Evolutionary conservation across 1,140 invertebrate species (phyloP), one percentile per base, ranked within the genome.

Genomic region (Lucilia sericata): DNA sequence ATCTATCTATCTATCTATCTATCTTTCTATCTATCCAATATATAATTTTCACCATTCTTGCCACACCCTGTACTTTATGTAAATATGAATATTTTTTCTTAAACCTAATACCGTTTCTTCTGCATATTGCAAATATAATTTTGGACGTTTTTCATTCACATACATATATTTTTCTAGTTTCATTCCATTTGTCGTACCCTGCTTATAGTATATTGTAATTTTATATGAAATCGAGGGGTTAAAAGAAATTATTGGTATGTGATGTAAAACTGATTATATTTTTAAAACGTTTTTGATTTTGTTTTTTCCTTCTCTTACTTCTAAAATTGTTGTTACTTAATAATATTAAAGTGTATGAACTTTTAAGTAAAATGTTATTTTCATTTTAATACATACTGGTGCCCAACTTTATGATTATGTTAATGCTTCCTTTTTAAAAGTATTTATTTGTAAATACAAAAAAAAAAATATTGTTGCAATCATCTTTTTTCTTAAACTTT

Each of bases 181-280:
- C 17, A 55, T 55, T 55, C 12, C 12, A n/a, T 55, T 55, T 55
- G 51, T 55, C 74, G 14, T 42, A 76, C 74, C 12, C 7, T 55
- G 51, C 17, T 55, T 1, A 5, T 55, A 42, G 10, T 42, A 42
- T 55, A 55, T 55, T 55, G 51, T 55, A 55, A 55, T 55, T 55
- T 55, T 55, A 55, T 76, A 17, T 76, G 34, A 12, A 76, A 76
- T 76, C 74, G 30, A 17, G 34, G 36, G 74, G 10, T 17, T 42
- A 42, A 34, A 76, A 76, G 25, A 75, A 76, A 76, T 76, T 76
- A 76, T 76, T 76, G 74, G 74, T 76, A 76, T 76, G 74, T 76
- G 74, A 76, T 76, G 74, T 76, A 76, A 76, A 76, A 76, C 34
- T 42, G 74, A 76, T 76, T 76, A 42, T 36, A 42, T 14, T 34